These are phyloP conservation scores for Orchesella cincta DNA, from an alignment of 1,140 invertebrate genomes.

Conservation along the genomic window DNA sequence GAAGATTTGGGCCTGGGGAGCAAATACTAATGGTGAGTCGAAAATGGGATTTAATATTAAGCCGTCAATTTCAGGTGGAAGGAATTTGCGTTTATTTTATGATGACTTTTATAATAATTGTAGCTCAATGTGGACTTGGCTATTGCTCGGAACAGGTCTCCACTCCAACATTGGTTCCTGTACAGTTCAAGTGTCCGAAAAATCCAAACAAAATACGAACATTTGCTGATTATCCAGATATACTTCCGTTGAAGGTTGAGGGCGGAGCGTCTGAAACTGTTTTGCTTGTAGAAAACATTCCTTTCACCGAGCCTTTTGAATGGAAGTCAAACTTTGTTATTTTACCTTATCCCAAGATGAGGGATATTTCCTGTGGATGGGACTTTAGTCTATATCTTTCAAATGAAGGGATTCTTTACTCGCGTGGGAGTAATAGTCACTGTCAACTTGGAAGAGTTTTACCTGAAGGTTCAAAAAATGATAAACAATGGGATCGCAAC, in stretches of 20 bases:
- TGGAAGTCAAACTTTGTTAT: background rate
- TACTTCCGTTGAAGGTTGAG: background rate
- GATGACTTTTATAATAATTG: background rate
- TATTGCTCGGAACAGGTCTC: conserved; percentile 45
- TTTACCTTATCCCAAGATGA: background rate
- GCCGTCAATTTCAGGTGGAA: too few relatives aligned
- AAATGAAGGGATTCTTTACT: background rate
- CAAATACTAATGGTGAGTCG: conserved; percentile 42
- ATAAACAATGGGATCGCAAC: background rate
- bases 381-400: background rate
- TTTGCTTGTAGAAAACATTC: background rate
- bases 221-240: background rate
- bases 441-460: background rate
- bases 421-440: background rate
- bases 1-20: conserved; percentile 48
- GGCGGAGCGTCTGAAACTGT: background rate
- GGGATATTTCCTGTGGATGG: background rate
- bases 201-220: background rate
- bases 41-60: too few relatives aligned
- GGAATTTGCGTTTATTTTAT: background rate
- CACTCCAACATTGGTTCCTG: conserved; percentile 34
- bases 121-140: conserved; percentile 45
- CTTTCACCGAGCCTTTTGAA: background rate
- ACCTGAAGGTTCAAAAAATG: background rate
- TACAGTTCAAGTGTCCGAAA: background rate